Evolutionary conservation across 2,797 vertebrate species (phyloP).

Genomic region (Rhinatrema bivittatum): DNA sequence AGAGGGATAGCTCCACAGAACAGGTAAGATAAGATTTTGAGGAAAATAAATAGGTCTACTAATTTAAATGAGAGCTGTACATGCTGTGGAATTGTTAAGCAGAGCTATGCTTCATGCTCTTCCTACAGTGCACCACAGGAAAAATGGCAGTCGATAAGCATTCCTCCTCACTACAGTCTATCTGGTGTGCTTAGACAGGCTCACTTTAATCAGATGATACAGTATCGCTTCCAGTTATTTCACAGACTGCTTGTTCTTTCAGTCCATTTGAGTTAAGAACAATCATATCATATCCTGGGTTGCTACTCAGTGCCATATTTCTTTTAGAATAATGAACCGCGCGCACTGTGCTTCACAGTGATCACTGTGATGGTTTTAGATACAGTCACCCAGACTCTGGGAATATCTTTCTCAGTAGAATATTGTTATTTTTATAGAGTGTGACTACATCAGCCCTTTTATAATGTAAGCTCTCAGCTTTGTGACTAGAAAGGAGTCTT

Average conservation of each 20-base stretch:
- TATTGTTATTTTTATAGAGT: slow-evolving; percentile 30
- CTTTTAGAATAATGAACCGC: slow-evolving; percentile 18
- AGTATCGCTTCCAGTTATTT: slow-evolving; percentile 5
- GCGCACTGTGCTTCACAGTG: slow-evolving; percentile 16
- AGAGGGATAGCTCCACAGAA: no score
- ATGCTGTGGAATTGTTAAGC: no score
- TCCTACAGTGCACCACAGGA: no score
- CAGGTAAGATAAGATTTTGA: no score
- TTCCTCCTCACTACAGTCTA: slow-evolving; percentile 2
- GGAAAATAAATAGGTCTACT: no score
- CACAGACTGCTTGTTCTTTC: slow-evolving; percentile 17
- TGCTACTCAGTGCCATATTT: slow-evolving; percentile 13
- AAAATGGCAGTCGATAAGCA: no score
- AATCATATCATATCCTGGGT: slow-evolving; percentile 17
- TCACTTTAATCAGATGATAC: neutral
- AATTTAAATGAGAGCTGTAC: no score
- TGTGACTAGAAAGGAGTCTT: slow-evolving; percentile 40
- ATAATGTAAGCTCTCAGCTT: no score
- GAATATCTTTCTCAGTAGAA: slow-evolving; percentile 38
- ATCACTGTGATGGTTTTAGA: slow-evolving; percentile 17
- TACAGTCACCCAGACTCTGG: slow-evolving; percentile 26
- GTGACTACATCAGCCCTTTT: slow-evolving; percentile 26
- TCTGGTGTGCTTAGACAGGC: slow-evolving; percentile 6
- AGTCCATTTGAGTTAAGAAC: slow-evolving; percentile 16
- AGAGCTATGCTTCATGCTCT: no score